phyloP scores from a whole-genome alignment of 2,797 vertebrate species.

The Lithobates pipiens region DNA sequence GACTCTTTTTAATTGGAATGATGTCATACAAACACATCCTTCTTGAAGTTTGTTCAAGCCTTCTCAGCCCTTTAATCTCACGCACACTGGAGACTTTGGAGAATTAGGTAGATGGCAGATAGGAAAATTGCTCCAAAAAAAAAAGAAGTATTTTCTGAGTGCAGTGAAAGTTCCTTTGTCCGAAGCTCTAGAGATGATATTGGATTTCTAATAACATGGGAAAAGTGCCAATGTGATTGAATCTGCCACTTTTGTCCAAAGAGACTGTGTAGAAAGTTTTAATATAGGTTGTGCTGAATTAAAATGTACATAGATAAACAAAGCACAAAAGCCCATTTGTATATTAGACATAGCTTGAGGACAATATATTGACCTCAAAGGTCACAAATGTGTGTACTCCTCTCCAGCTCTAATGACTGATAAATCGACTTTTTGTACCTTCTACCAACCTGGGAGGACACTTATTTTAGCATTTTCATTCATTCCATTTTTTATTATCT shows the following conservation, averaged over 20 bases:
- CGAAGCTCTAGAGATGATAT: conserved; percentile 24
- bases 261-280: conserved; percentile 34
- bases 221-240: conserved; percentile 47
- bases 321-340: conserved; percentile 40
- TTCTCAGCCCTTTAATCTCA: neutral
- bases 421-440: conserved; percentile 22
- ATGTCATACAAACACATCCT: conserved; percentile 37
- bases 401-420: conserved; percentile 3
- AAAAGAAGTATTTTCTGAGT: neutral
- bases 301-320: conserved; percentile 48
- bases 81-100: neutral
- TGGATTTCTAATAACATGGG: conserved; percentile 26
- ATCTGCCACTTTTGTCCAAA: conserved; percentile 20
- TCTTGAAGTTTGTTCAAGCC: neutral
- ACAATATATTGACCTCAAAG: conserved; percentile 33
- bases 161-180: conserved; percentile 35
- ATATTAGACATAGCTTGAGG: conserved; percentile 13
- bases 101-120: conserved; percentile 43
- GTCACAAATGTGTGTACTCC: conserved; percentile 42
- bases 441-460: conserved; percentile 13
- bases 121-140: conserved; percentile 42
- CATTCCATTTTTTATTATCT: neutral
- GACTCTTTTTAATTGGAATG: conserved; percentile 19
- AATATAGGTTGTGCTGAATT: conserved; percentile 35
- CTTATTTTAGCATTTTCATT: neutral